Evolutionary conservation across 2,113 vertebrate genomes (phyloP), one percentile per base, ranked within the genome.

Genomic region (Rattus rattus): DNA sequence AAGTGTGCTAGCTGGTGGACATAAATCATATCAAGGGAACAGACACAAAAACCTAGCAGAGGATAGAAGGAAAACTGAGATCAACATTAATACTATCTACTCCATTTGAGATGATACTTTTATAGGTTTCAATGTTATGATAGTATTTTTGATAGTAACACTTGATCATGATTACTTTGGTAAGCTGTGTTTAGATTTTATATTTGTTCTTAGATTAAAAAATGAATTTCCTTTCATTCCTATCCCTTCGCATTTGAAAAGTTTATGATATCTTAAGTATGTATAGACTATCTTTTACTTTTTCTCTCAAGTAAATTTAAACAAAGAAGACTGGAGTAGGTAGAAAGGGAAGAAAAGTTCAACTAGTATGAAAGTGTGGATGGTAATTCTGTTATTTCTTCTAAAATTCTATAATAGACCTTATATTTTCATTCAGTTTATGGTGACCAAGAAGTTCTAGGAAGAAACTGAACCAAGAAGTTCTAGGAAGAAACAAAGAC

Each of bases 231-330:
- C 2, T 11, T 96, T 88, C 7, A 63, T 84, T 91, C 7, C 5
- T 67, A 47, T 73, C 13, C 28, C 63, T 10, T 72, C 84, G 2
- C 26, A 56, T 77, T 77, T 77, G 12, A 43, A 88, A 65, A 36
- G 3, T 75, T 43, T 30, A 49, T 65, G 16, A 22, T 24, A 33
- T 83, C 59, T 13, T 19, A 84, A n/a, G 28, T 93, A 47, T 33
- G 54, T 88, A 69, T 76, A 63, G 2, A 39, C 1, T 56, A 73
- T 30, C 33, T 63, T 20, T 93, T 59, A 47, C 69, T 43, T 94
- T 36, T 63, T 43, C 26, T 88, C 14, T 52, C 30, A 36, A 76
- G 59, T 63, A 63, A 87, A 81, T 81, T 92, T 97, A 85, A 77
- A 11, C 24, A 84, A 36, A 49, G 1, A 36, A 49, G 1, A 12